A percentile compares a stretch with the other conserved stretches of the same genome.
Evolutionary conservation across 2,888 invertebrate species (phyloP).

Genomic region (Machimus atricapillus): DNA sequence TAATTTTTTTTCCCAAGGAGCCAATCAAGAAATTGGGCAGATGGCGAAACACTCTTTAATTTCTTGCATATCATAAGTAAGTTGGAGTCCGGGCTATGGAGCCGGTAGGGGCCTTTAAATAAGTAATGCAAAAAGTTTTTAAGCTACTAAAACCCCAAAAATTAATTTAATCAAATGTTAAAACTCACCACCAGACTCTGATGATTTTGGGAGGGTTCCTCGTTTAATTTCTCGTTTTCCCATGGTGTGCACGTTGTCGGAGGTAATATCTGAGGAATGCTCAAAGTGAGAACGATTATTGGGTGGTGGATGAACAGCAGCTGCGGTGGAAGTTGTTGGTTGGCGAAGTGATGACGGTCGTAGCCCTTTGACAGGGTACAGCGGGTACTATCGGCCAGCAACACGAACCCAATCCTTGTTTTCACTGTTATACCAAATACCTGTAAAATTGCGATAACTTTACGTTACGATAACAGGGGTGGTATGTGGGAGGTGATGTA

Average conservation of each 20-base stretch:
- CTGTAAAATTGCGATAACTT: constrained; percentile 49
- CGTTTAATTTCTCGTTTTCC: constrained; percentile 62
- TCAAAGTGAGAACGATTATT: constrained; percentile 38
- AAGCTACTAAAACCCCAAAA: constrained; percentile 24
- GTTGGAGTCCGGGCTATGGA: not conserved
- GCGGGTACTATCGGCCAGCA: constrained; percentile 64
- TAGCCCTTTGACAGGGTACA: constrained; percentile 63
- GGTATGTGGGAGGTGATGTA: constrained; percentile 3
- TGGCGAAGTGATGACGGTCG: constrained; percentile 61
- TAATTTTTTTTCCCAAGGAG: not conserved
- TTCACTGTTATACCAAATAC: constrained; percentile 64
- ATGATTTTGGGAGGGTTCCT: constrained; percentile 52
- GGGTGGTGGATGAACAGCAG: constrained; percentile 34
- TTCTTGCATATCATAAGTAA: not conserved
- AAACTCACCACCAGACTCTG: constrained; percentile 50
- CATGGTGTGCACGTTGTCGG: constrained; percentile 51
- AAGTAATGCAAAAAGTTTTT: not conserved
- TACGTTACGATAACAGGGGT: constrained; percentile 7
- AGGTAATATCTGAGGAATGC: constrained; percentile 34
- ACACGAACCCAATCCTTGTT: constrained; percentile 63
- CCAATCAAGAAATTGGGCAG: not conserved
- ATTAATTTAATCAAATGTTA: constrained; percentile 20
- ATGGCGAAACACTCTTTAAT: not conserved
- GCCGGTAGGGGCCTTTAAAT: not conserved
- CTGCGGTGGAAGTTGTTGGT: constrained; percentile 56